Base-by-base conservation (phyloP, 2,113 vertebrate species). In the Vulpes ferrilata region DNA sequence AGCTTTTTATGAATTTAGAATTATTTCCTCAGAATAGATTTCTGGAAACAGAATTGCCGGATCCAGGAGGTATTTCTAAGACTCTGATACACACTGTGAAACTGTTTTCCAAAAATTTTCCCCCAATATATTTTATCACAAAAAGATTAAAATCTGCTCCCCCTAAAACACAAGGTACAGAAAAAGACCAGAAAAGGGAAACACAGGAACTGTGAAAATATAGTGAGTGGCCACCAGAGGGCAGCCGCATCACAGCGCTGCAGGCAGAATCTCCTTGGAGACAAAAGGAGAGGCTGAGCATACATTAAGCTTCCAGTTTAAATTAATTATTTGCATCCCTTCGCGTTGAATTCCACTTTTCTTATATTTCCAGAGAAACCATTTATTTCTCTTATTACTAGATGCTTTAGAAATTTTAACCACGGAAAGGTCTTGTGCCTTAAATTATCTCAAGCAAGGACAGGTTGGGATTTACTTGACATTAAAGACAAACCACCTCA, bases 221-320 rank as follows among this genome's bases (percentile, higher is more conserved):
- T 7, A 38, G 5, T 5, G 11, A 67, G 19, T 88, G 97, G 95
- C 98, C 99, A 38, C 97, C 95, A 99, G 99, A 98, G 98, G 98
- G 99, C 98, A 97, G 95, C 83, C 88, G 0, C 69, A 98, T 93
- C 90, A 97, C 85, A 89, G 88, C 13, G 5, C 9, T 97, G 57
- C 82, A 76, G 15, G 60, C 95, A 96, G 20, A 97, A 96, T 64
- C 48, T 38, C 64, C 32, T 93, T 85, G 93, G 93, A 80, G 35
- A 81, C n/a, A 95, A 98, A 98, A 97, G 96, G 38, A 96, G 88
- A 20, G 65, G 78, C 0, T 65, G 35, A 79, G 88, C 82, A 84
- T 95, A 93, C 78, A 43, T n/a, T 73, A 92, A 98, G 79, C 88
- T 93, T 91, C 74, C 65, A 96, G 97, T 98, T 98, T 97, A 98